These are phyloP conservation scores for Parotia lawesii DNA, from an alignment of 2,113 vertebrate genomes.

Conservation along the genomic window DNA sequence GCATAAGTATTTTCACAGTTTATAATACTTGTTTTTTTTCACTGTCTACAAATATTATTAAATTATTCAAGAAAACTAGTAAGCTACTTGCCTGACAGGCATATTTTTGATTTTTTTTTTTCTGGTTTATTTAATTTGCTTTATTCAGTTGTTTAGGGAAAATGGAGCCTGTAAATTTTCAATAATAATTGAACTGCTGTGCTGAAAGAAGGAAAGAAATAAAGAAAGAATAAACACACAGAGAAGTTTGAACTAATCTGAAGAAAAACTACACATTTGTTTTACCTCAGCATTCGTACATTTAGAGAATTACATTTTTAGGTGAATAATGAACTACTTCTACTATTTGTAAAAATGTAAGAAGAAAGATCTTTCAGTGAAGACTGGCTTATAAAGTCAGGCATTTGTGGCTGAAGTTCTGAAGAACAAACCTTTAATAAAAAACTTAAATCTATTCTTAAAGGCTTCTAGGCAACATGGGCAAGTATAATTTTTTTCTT, in stretches of 20 bases:
- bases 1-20: neutral
- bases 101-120: conserved; percentile 5
- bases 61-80: conserved; percentile 46
- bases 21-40: neutral
- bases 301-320: neutral
- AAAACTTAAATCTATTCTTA: neutral
- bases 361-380: neutral
- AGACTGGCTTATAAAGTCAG: neutral
- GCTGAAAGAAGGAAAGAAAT: neutral
- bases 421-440: neutral
- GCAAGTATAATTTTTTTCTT: neutral
- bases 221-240: neutral
- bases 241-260: neutral
- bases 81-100: conserved; percentile 42
- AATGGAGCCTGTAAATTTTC: conserved; percentile 26
- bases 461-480: neutral
- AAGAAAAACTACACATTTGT: neutral
- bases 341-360: neutral
- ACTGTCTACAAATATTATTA: conserved; percentile 30
- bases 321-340: neutral
- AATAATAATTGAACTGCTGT: neutral
- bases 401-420: neutral
- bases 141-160: conserved; percentile 52
- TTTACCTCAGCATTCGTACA: neutral
- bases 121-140: conserved; percentile 51